Conservation (phyloP, 2,113 vertebrate species). For the Actinemys pallida region DNA sequence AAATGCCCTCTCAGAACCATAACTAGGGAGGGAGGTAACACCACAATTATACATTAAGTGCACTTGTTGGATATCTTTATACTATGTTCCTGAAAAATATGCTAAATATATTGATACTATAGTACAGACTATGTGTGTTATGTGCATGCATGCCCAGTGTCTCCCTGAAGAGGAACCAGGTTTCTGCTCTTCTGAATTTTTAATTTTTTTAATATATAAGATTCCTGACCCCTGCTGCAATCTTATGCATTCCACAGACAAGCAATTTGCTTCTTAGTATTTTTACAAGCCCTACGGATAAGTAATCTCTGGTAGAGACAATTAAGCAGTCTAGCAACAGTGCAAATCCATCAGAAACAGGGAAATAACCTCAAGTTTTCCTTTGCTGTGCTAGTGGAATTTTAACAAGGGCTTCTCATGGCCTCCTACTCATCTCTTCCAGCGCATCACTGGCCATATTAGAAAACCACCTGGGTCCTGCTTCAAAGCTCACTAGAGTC, state of each 20-base stretch:
- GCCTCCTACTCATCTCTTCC: not conserved
- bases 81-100: not conserved
- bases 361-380: not conserved
- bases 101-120: not conserved
- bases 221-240: not conserved
- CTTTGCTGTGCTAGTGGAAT: accelerated
- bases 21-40: not conserved
- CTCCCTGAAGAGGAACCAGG: not conserved
- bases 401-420: accelerated
- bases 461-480: not conserved
- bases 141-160: not conserved
- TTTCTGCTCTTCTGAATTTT: not conserved
- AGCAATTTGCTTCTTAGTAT: not conserved
- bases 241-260: not conserved
- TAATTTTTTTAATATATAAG: not conserved
- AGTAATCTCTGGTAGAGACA: not conserved
- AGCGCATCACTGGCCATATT: not conserved
- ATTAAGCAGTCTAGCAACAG: constrained; percentile 7
- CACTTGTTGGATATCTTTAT: not conserved
- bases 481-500: not conserved
- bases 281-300: not conserved
- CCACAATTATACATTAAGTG: not conserved
- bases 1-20: not conserved
- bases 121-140: not conserved
- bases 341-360: not conserved